Evolutionary conservation across 2,888 invertebrate genomes (phyloP), one percentile per base, ranked within the genome.

Genomic region (Dicyrtoma fusca): DNA sequence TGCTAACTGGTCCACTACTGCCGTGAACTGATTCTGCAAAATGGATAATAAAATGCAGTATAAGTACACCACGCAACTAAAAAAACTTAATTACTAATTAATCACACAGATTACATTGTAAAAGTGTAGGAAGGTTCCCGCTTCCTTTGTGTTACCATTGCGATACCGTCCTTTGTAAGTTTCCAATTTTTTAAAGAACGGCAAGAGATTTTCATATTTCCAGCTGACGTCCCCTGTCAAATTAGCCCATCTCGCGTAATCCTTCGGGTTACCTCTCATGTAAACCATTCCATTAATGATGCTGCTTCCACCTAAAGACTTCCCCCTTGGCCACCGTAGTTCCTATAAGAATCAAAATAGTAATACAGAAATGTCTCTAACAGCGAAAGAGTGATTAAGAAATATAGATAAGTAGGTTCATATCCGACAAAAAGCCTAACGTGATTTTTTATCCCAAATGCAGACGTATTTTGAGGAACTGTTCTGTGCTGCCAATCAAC

Each of bases 1-100:
- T 34, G 23, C 57, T 13, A 17, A 71, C n/a, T 1, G 74, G 74
- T 21, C 74, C 74, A n/a, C 65, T 63, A 44, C 51, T 57, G 11
- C 49, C 45, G 19, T 74, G 74, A 17, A 53, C 25, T 3, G 59
- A 26, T 14, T 59, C 59, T 59, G 34, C 8, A 34, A 34, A n/a
- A n/a, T n/a, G n/a, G n/a, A n/a, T n/a, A n/a, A n/a, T n/a, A n/a
- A n/a, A n/a, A n/a, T n/a, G n/a, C n/a, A n/a, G n/a, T n/a, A n/a
- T n/a, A n/a, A n/a, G n/a, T n/a, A n/a, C n/a, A n/a, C n/a, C n/a
- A n/a, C n/a, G n/a, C n/a, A n/a, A n/a, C n/a, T n/a, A n/a, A n/a
- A n/a, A n/a, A n/a, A n/a, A n/a, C n/a, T n/a, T n/a, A n/a, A n/a
- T n/a, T n/a, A n/a, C n/a, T n/a, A n/a, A n/a, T n/a, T n/a, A n/a